Conservation (phyloP, 2,797 vertebrate genomes). For the Sebastes jordani region DNA sequence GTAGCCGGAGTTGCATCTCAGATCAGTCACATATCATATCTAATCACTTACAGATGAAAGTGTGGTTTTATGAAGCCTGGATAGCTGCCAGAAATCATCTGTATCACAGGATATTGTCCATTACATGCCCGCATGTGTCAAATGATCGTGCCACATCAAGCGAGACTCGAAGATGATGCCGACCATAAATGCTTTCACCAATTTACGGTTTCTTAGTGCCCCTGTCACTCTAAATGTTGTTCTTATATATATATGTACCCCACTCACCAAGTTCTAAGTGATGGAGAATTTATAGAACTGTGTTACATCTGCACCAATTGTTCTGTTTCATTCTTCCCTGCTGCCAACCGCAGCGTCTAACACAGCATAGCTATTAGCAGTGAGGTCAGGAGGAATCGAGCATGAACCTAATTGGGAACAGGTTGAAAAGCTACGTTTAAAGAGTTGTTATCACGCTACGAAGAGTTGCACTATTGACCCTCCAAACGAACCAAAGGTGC, state of each 20-base stretch:
- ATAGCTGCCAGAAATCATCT: not conserved
- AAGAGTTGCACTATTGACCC: constrained; percentile 22
- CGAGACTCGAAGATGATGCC: not conserved
- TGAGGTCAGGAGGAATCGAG: constrained; percentile 39
- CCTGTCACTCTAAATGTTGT: not conserved
- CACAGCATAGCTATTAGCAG: constrained; percentile 23
- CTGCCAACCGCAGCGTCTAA: constrained; percentile 11
- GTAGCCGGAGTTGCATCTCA: constrained; percentile 27
- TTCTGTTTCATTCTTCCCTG: constrained; percentile 12
- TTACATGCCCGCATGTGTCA: not conserved
- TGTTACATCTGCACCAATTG: not conserved
- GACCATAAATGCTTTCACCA: not conserved
- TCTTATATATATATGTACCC: not conserved
- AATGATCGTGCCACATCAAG: constrained; percentile 9
- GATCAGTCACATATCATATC: constrained; percentile 34
- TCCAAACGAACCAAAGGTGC: not conserved
- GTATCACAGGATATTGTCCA: not conserved
- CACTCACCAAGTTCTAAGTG: not conserved
- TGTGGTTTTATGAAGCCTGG: constrained; percentile 25
- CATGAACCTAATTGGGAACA: constrained; percentile 43
- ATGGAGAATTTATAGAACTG: not conserved
- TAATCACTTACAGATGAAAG: constrained; percentile 34
- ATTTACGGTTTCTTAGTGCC: not conserved
- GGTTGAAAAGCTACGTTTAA: constrained; percentile 37
- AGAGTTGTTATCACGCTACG: constrained; percentile 32